Base-by-base conservation (phyloP, 2,888 invertebrate species). In the Gnatocerus cornutus region DNA sequence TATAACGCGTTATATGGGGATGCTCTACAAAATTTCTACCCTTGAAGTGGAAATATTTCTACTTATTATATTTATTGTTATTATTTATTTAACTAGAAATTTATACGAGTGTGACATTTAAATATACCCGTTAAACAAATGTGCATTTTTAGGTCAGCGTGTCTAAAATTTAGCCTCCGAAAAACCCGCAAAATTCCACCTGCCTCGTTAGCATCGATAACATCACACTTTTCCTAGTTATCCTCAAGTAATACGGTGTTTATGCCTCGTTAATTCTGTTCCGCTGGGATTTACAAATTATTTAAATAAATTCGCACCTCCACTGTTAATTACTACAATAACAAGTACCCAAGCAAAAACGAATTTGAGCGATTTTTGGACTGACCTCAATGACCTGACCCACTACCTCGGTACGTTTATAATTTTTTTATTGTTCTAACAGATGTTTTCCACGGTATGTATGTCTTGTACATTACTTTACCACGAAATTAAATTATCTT, bases 1-100 rank as follows among this genome's bases (percentile, higher is more conserved):
- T 91, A 90, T 79, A 90, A 90, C 79, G 88, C 90, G 8, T 86
- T 91, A 76, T 91, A 91, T 77, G 88, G 89, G 12, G 91, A 91
- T 77, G 90, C 90, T 43, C 85, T 91, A 48, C 90, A 91, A 77
- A 90, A 90, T 81, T 90, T 92, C 84, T 92, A 91, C 80, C 91
- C 91, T 74, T 91, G 87, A 37, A 37, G 37, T 2, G 1, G 37
- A 21, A 21, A 21, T 21, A 21, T 21, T 33, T 2, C 9, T 33
- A 33, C 33, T 53, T 53, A 33, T 30, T 53, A 0, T 52, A 52
- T 52, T 52, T 29, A 52, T 52, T 52, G 37, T 39, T 12, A 46
- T 46, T 46, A 12, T 12, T 41, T 41, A 41, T 41, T 41, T 41
- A 33, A 33, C 33, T 21, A 21, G 21, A 21, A n/a, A 4, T 21